These are phyloP conservation scores for Plestiodon gilberti DNA, from an alignment of 2,113 vertebrate species.

Conservation along the genomic window DNA sequence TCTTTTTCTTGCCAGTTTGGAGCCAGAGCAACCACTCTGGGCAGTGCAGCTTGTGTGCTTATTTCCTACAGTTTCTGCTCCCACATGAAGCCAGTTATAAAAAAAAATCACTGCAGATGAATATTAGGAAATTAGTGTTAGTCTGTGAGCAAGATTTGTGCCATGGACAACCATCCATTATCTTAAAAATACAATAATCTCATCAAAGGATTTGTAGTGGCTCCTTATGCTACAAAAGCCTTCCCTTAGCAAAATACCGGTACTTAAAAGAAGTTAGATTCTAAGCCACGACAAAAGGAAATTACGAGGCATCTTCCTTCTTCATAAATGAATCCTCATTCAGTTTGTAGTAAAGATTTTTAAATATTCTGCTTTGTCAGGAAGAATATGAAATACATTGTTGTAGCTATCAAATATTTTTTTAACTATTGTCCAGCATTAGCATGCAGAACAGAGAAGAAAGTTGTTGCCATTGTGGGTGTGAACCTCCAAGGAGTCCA, in stretches of 20 bases:
- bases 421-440: neutral
- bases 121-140: neutral
- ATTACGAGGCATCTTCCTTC: neutral
- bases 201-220: neutral
- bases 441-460: neutral
- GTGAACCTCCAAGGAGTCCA: neutral
- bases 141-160: neutral
- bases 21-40: no score
- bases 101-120: neutral
- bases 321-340: constrained; percentile 23
- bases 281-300: neutral
- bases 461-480: neutral
- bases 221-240: neutral
- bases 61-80: neutral
- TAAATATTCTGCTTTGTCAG: constrained; percentile 34
- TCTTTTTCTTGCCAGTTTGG: no score
- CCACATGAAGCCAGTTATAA: neutral
- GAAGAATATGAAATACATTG: no score
- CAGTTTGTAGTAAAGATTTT: constrained; percentile 10
- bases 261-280: neutral
- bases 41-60: neutral
- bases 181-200: neutral
- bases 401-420: no score
- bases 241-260: neutral
- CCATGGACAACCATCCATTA: neutral